Evolutionary conservation across 2,113 vertebrate genomes (phyloP).

Genomic region (Lutjanus erythropterus): DNA sequence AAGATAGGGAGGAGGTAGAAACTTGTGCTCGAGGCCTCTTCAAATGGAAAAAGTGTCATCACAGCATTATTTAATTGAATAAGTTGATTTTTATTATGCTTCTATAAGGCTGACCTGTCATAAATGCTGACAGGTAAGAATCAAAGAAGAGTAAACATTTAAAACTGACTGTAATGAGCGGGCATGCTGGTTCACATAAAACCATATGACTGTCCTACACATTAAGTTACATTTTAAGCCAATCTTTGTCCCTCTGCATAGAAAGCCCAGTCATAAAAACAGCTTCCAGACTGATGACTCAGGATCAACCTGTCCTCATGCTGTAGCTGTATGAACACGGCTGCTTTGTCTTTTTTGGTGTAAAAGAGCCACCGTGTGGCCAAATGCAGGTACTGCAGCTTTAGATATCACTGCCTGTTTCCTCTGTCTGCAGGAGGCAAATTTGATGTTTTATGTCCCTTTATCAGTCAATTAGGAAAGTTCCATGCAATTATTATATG

Average conservation of each 20-base stretch:
- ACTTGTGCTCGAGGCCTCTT: neutral
- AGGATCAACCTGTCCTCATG: constrained; percentile 26
- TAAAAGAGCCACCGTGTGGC: constrained; percentile 72
- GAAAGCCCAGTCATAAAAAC: constrained; percentile 32
- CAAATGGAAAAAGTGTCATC: constrained; percentile 40
- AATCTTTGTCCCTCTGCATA: neutral
- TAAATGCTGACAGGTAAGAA: constrained; percentile 9
- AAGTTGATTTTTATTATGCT: neutral
- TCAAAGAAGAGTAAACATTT: neutral
- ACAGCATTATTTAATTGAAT: constrained; percentile 10
- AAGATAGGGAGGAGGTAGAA: constrained; percentile 11
- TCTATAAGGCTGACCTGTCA: neutral
- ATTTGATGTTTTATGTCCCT: neutral
- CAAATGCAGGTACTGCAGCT: neutral
- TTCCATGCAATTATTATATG: no score
- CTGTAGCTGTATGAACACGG: neutral
- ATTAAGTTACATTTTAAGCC: constrained; percentile 33
- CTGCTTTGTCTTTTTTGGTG: constrained; percentile 15
- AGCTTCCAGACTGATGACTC: constrained; percentile 52
- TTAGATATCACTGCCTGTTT: neutral
- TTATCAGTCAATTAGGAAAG: neutral
- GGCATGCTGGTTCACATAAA: constrained; percentile 5
- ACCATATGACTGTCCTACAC: neutral
- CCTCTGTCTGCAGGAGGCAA: neutral
- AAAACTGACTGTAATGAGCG: constrained; percentile 1